These are phyloP conservation scores for Rhagonycha lutea DNA, from an alignment of 2,888 invertebrate genomes.

Conservation along the genomic window DNA sequence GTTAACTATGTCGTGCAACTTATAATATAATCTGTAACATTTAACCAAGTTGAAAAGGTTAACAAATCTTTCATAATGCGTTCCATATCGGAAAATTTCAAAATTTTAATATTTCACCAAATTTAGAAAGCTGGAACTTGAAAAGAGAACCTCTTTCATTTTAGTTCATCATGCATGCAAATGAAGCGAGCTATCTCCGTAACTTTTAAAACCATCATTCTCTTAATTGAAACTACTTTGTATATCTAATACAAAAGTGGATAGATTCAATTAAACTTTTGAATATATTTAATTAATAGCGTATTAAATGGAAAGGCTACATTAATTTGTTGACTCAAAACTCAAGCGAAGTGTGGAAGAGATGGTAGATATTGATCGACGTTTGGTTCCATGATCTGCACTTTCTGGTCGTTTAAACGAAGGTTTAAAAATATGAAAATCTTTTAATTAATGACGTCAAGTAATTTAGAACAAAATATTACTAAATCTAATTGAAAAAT, in stretches of 20 bases:
- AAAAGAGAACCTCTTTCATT: not conserved
- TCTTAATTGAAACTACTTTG: not conserved
- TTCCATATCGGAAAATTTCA: not conserved
- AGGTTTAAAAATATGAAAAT: not conserved
- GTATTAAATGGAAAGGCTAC: not conserved
- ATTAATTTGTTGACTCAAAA: not conserved
- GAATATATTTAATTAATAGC: not conserved
- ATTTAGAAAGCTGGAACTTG: not conserved
- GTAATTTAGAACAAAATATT: conserved; percentile 3
- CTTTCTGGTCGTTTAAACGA: not conserved
- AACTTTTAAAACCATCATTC: not conserved
- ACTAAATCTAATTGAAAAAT: conserved; percentile 6
- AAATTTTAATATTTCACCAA: not conserved
- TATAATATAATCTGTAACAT: not conserved
- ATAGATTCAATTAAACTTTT: not conserved
- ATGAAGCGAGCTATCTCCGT: not conserved
- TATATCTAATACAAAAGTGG: not conserved
- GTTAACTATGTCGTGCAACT: not conserved
- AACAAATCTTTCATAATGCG: not conserved
- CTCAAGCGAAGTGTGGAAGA: not conserved
- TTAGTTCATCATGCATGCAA: not conserved
- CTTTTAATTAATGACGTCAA: not conserved
- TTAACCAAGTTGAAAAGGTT: not conserved
- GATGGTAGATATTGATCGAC: not conserved
- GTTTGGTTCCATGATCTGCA: not conserved